phyloP scores from a whole-genome alignment of 2,113 vertebrate species.

The Tachysurus vachellii region DNA sequence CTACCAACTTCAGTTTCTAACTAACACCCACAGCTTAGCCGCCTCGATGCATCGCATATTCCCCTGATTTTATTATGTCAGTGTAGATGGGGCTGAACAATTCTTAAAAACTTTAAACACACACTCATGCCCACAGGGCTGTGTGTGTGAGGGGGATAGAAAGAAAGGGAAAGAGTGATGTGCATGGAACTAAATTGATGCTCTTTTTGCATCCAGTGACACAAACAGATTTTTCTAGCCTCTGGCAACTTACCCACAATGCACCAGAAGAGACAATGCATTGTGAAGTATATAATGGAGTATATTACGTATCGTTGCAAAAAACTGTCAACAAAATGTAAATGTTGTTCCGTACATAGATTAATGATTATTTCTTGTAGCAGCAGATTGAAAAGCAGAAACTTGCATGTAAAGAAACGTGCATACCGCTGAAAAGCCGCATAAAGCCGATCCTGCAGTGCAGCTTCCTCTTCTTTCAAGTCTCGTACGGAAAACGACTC shows the following conservation, averaged over 20 bases:
- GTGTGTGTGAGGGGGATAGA: slow-evolving; percentile 53
- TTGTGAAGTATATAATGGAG: slow-evolving; percentile 66
- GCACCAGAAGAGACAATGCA: slow-evolving; percentile 65
- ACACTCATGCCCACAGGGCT: slow-evolving; percentile 70
- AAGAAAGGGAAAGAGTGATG: slow-evolving; percentile 60
- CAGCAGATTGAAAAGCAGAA: slow-evolving; percentile 56
- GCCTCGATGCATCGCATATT: slow-evolving; percentile 48
- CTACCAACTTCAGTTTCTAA: slow-evolving; percentile 73
- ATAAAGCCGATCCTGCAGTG: slow-evolving; percentile 64
- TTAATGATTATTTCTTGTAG: slow-evolving; percentile 70
- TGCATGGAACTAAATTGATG: slow-evolving; percentile 74
- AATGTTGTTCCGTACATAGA: slow-evolving; percentile 65
- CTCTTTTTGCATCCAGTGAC: slow-evolving; percentile 69
- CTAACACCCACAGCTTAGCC: slow-evolving; percentile 68
- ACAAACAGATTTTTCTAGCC: slow-evolving; percentile 71
- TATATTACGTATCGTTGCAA: slow-evolving; percentile 65
- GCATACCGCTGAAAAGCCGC: slow-evolving; percentile 75
- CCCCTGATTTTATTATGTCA: slow-evolving; percentile 73
- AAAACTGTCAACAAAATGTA: slow-evolving; percentile 66
- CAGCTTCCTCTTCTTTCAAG: slow-evolving; percentile 56
- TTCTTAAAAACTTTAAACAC: slow-evolving; percentile 78
- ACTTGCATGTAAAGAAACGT: slow-evolving; percentile 49
- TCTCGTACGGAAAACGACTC: slow-evolving; percentile 61
- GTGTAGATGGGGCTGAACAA: slow-evolving; percentile 65
- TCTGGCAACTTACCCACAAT: slow-evolving; percentile 72